Evolutionary conservation across 2,113 vertebrate species (phyloP).

Genomic region (Otolemur garnettii): DNA sequence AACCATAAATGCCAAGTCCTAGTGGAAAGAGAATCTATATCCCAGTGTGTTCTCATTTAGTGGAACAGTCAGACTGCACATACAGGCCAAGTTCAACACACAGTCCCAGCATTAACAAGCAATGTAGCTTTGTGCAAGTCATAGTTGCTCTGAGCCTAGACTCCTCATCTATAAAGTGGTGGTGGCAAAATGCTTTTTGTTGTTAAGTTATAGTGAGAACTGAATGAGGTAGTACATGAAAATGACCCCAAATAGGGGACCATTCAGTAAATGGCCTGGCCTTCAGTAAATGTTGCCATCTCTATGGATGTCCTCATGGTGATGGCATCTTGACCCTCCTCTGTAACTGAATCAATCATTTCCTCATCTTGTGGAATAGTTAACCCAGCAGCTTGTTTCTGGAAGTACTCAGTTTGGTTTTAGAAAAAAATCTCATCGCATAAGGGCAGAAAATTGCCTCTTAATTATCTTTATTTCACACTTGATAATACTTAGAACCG

Average conservation of each 20-base stretch:
- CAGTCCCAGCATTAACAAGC: background rate
- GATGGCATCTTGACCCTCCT: background rate
- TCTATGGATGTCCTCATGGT: background rate
- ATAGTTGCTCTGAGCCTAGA: background rate
- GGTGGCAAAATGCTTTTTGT: background rate
- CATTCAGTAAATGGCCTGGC: no score
- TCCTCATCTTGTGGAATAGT: background rate
- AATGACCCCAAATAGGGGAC: background rate
- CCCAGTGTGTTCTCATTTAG: background rate
- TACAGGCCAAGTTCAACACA: background rate
- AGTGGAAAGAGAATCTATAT: background rate
- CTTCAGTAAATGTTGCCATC: background rate
- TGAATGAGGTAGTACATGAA: background rate
- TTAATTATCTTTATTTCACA: background rate
- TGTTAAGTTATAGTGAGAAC: background rate
- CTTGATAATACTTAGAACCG: background rate
- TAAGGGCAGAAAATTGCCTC: background rate
- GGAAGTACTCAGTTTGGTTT: background rate
- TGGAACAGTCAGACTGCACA: background rate
- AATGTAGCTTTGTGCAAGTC: background rate
- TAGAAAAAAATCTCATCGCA: background rate
- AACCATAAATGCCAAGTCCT: background rate
- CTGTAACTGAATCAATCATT: background rate
- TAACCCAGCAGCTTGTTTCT: background rate
- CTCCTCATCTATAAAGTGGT: background rate